Base-by-base conservation (phyloP, 2,888 invertebrate species). In the Serrognathus titanus region DNA sequence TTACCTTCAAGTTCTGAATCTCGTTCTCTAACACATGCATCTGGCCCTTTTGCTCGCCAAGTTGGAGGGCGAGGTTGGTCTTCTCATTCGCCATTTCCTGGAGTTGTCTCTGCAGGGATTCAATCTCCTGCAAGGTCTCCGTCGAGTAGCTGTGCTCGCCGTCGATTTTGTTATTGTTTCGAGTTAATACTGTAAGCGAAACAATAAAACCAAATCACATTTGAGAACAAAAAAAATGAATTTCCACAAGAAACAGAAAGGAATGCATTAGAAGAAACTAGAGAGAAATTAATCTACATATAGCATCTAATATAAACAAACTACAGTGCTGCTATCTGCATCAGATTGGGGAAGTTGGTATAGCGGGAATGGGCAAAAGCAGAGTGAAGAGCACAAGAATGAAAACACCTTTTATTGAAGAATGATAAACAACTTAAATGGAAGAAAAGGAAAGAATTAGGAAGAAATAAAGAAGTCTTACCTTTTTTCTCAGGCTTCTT, bases 1-100 rank as follows among this genome's bases (percentile, higher is more conserved):
- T n/a, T 16, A 89, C 88, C 83, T 89, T 89, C 66, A 90, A 76
- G 65, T 85, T 82, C 40, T 84, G 82, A 65, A 90, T 82, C 76
- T 91, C 90, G 55, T 82, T 82, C 66, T 86, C 82, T 54, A 90
- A 78, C 64, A 83, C 79, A 61, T 85, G 83, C 57, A 90, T 82
- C 71, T 91, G 89, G 51, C 82, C 82, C 59, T 84, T 85, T 67
- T 85, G 82, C 67, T 85, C 84, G 68, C 84, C 75, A 67, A 89
- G 73, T 70, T 88, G 87, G 59, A 84, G 74, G 71, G 87, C 85
- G 67, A 88, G 77, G 68, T 82, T 82, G 45, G 82, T 80, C 65
- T 88, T 85, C 75, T 88, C 88, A 77, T 83, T 83, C 20, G 81
- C 80, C 76, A 85, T 81, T 58, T 81, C 82, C 63, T 85, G 84